A percentile compares a stretch with the other conserved stretches of the same genome.
Evolutionary conservation across 2,797 vertebrate species (phyloP).

Genomic region (Gallirallus australis): DNA sequence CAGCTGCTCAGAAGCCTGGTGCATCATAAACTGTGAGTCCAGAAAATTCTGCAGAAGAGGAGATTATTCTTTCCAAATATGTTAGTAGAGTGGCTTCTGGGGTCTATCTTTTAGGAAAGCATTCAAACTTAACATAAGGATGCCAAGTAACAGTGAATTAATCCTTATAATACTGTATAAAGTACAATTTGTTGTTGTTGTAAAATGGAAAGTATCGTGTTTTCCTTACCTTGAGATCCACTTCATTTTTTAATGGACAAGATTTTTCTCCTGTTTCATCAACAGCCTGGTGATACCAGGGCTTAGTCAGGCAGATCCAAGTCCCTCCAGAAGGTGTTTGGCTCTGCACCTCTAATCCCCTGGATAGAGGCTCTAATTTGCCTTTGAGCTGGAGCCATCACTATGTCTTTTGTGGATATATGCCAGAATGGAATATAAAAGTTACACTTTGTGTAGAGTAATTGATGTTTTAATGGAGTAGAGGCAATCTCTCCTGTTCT

Average conservation of each 20-base stretch:
- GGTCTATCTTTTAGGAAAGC: not conserved
- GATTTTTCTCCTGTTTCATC: not conserved
- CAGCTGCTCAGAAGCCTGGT: not conserved
- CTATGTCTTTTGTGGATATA: not conserved
- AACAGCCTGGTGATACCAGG: not conserved
- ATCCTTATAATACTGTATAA: not conserved
- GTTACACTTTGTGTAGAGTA: not conserved
- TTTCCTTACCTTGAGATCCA: not conserved
- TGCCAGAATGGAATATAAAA: not conserved
- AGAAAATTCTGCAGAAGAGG: not conserved
- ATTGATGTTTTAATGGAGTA: not conserved
- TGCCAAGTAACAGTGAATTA: not conserved
- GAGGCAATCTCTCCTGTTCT: not conserved
- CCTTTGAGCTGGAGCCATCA: not conserved
- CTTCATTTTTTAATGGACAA: not conserved
- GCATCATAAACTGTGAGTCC: not conserved
- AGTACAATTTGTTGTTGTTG: not conserved
- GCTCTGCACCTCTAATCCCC: not conserved
- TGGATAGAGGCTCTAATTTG: not conserved
- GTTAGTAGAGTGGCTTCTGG: not conserved
- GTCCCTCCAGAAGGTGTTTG: not conserved
- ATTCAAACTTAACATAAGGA: not conserved
- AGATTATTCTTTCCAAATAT: not conserved
- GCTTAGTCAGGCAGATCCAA: not conserved
- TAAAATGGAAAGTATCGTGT: not conserved